These are phyloP conservation scores for Pammene fasciana DNA, from an alignment of 2,888 invertebrate genomes.

Conservation along the genomic window DNA sequence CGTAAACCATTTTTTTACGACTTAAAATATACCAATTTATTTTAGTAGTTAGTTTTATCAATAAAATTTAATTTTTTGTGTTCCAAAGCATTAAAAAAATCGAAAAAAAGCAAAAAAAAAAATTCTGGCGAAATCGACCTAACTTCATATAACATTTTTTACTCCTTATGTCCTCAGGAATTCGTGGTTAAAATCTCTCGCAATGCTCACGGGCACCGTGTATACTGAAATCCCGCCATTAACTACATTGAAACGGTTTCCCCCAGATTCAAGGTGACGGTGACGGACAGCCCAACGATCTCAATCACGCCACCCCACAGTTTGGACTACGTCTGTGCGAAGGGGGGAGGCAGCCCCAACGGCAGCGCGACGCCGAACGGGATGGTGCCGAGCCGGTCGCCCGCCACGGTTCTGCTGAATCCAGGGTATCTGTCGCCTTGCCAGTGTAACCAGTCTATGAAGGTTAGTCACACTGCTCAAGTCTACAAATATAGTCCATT, in stretches of 20 bases:
- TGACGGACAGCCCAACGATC: constrained; percentile 77
- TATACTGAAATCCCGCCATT: not conserved
- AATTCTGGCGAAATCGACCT: too few species aligned
- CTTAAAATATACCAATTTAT: too few species aligned
- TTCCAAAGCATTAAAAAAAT: too few species aligned
- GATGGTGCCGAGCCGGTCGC: constrained; percentile 69
- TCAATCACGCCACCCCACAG: constrained; percentile 77
- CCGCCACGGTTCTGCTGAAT: constrained; percentile 73
- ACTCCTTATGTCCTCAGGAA: too few species aligned
- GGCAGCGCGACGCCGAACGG: constrained; percentile 76
- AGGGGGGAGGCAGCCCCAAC: constrained; percentile 73
- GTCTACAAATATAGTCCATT: constrained; percentile 60
- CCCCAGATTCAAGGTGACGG: constrained; percentile 70
- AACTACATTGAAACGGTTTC: not conserved
- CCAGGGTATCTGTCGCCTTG: constrained; percentile 78
- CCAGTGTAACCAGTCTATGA: constrained; percentile 77
- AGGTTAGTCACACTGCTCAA: constrained; percentile 53
- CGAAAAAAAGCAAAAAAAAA: too few species aligned
- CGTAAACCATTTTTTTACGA: too few species aligned
- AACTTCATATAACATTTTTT: too few species aligned
- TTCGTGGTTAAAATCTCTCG: too few species aligned
- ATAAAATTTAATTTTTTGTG: too few species aligned
- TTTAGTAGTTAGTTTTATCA: too few species aligned
- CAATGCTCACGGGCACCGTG: too few species aligned
- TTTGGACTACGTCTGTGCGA: constrained; percentile 73